A percentile compares a stretch with the other conserved stretches of the same genome.
These are phyloP conservation scores for Lysandra coridon DNA, from an alignment of 2,888 invertebrate species.

Conservation along the genomic window DNA sequence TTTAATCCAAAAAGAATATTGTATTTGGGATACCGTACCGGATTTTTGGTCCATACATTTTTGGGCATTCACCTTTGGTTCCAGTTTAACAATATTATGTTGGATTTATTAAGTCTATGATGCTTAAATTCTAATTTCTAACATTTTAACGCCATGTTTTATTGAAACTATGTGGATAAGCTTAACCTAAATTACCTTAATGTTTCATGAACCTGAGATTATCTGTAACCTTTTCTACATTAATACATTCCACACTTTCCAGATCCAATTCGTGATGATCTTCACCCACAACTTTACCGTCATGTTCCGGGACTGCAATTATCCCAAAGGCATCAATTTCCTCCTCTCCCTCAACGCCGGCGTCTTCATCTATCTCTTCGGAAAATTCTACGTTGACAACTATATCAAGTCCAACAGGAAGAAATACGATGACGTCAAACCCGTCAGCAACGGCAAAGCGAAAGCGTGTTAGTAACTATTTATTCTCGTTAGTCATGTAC, in stretches of 20 bases:
- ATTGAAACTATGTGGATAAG: too few relatives aligned
- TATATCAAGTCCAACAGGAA: constrained; percentile 70
- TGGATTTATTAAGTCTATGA: too few relatives aligned
- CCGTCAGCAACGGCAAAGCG: background rate
- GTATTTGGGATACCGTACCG: too few relatives aligned
- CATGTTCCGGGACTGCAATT: constrained; percentile 85
- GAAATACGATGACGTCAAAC: background rate
- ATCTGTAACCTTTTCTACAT: background rate
- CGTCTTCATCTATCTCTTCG: constrained; percentile 88
- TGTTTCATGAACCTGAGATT: too few relatives aligned
- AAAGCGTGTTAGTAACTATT: constrained; percentile 9
- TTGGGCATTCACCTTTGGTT: too few relatives aligned
- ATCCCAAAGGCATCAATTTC: constrained; percentile 85
- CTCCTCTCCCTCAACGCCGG: constrained; percentile 84
- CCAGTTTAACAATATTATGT: too few relatives aligned
- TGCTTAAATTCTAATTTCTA: too few relatives aligned
- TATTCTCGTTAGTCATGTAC: background rate
- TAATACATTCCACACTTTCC: constrained; percentile 45
- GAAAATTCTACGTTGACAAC: constrained; percentile 85
- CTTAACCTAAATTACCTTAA: too few relatives aligned
- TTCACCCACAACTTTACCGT: constrained; percentile 85
- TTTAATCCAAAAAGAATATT: too few relatives aligned
- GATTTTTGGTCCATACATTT: too few relatives aligned
- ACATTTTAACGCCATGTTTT: too few relatives aligned
- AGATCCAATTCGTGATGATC: constrained; percentile 89